These are phyloP conservation scores for Chloropsis cyanopogon DNA, from an alignment of 2,113 vertebrate genomes.

Conservation along the genomic window DNA sequence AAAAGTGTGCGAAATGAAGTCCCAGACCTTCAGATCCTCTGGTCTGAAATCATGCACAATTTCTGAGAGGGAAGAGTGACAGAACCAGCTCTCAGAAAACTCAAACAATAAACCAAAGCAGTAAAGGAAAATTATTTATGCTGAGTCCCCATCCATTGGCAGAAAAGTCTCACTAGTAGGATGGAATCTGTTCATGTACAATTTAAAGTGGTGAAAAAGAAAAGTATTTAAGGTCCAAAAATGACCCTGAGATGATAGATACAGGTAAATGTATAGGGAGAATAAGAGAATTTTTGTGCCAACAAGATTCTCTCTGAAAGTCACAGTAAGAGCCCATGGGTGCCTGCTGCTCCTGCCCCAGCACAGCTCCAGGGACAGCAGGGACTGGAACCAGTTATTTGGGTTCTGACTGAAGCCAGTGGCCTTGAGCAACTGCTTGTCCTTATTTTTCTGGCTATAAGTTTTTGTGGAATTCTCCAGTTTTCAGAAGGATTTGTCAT, in stretches of 20 bases:
- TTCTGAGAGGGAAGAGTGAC: background rate
- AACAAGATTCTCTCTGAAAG: background rate
- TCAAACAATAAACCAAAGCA: background rate
- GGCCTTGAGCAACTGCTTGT: background rate
- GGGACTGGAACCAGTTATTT: background rate
- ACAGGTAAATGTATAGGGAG: background rate
- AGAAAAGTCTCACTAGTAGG: background rate
- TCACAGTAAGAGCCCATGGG: background rate
- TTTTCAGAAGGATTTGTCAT: background rate
- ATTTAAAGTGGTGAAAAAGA: background rate
- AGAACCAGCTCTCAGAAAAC: background rate
- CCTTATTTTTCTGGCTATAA: background rate
- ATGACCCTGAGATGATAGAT: background rate
- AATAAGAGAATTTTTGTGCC: background rate
- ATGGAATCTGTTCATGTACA: rapidly evolving
- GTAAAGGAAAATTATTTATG: background rate
- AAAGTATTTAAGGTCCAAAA: background rate
- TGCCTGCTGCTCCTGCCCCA: background rate
- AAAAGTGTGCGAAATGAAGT: background rate
- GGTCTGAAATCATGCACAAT: background rate
- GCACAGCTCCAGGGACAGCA: background rate
- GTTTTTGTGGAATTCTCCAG: background rate
- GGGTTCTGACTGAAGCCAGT: background rate
- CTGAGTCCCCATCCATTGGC: background rate
- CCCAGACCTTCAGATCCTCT: background rate